A percentile compares a stretch with the other conserved stretches of the same genome.
Evolutionary conservation across 2,797 vertebrate species (phyloP).

Genomic region (Pangasius mekongensis): DNA sequence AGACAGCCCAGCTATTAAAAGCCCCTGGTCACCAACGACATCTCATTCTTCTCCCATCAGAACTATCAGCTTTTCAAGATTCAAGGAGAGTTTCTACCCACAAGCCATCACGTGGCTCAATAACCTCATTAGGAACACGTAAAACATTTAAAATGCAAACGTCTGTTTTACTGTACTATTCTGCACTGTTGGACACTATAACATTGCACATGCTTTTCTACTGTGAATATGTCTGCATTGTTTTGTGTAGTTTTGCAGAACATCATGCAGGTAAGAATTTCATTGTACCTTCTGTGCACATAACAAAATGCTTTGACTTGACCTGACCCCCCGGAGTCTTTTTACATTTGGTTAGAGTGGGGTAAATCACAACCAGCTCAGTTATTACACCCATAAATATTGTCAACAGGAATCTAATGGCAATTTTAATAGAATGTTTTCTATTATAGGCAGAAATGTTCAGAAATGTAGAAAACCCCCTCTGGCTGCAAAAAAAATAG

Average conservation of each 20-base stretch:
- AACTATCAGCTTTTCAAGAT: background rate
- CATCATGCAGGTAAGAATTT: background rate
- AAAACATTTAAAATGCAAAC: background rate
- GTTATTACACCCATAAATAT: background rate
- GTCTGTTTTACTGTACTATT: background rate
- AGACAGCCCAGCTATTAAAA: background rate
- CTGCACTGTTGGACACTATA: background rate
- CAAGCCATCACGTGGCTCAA: constrained; percentile 1
- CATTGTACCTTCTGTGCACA: background rate
- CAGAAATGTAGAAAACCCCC: background rate
- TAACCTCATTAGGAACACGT: background rate
- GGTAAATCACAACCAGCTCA: background rate
- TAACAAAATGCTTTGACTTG: background rate
- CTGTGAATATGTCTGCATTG: background rate
- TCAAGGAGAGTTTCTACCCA: background rate
- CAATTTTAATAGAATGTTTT: background rate
- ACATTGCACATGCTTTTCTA: background rate
- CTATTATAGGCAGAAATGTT: background rate
- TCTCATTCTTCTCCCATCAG: background rate
- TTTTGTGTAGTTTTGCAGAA: background rate
- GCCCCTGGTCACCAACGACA: background rate
- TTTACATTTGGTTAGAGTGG: background rate
- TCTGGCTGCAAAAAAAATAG: background rate
- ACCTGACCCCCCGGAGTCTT: background rate
- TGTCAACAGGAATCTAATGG: background rate